Conservation (phyloP, 2,888 invertebrate species). For the Dorcus parallelipipedus region DNA sequence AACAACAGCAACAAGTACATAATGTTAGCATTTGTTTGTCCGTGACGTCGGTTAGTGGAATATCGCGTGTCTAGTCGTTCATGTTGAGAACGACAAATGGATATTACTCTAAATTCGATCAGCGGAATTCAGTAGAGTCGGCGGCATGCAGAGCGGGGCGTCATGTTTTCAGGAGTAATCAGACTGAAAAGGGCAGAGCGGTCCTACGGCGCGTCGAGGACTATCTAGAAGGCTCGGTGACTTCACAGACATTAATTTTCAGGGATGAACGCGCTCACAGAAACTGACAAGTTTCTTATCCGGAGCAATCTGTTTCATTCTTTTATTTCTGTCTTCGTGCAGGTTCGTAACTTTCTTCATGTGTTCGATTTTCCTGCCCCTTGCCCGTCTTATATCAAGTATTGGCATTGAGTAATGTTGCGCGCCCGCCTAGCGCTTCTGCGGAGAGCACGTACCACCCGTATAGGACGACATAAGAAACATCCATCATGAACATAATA, state of each 20-base stretch:
- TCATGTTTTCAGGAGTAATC: slow-evolving; percentile 28
- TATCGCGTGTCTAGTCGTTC: slow-evolving; percentile 26
- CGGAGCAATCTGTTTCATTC: slow-evolving; percentile 49
- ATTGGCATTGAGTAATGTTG: slow-evolving; percentile 31
- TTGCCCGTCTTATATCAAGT: slow-evolving; percentile 29
- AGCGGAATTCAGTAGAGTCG: slow-evolving; percentile 17
- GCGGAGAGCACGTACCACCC: slow-evolving; percentile 1
- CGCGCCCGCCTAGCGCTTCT: slow-evolving; percentile 7
- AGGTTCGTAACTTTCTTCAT: slow-evolving; percentile 32
- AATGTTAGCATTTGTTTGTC: slow-evolving; percentile 34
- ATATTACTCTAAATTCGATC: slow-evolving; percentile 27
- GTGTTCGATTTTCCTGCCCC: slow-evolving; percentile 35
- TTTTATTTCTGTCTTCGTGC: slow-evolving; percentile 44
- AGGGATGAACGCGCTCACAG: slow-evolving; percentile 49
- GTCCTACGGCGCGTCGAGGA: slow-evolving; percentile 23
- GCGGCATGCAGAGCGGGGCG: slow-evolving; percentile 14
- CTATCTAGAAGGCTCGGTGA: slow-evolving; percentile 30
- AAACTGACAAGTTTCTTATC: slow-evolving; percentile 51
- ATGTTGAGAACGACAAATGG: slow-evolving; percentile 25
- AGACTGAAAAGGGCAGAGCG: slow-evolving; percentile 29
- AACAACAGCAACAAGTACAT: slow-evolving; percentile 38
- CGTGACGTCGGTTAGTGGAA: slow-evolving; percentile 30
- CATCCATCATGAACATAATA: slow-evolving; percentile 27
- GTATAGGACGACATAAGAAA: background rate
- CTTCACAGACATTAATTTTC: slow-evolving; percentile 50